Base-by-base conservation (phyloP, 2,888 invertebrate genomes). In the Sinopyrophorus schimmeli region DNA sequence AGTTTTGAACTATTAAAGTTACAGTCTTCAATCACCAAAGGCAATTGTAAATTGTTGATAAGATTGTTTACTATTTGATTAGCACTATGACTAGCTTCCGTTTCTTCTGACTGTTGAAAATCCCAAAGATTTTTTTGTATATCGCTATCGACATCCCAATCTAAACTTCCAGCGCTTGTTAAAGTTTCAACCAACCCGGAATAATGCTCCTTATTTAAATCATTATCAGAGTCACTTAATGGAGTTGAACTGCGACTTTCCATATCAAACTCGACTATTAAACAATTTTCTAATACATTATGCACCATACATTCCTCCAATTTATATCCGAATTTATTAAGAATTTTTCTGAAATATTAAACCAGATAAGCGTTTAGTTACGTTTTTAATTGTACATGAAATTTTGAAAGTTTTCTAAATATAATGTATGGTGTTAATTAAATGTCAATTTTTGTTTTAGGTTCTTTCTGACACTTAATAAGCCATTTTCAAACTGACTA, bases 271-370 rank as follows among this genome's bases (percentile, higher is more conserved):
- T 66, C 61, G 53, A 67, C 65, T 32, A 71, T 56, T 21, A 70
- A 66, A 54, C 72, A 73, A 31, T 43, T 34, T 44, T 54, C 51
- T 20, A 59, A 57, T 31, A 59, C 55, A 38, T 64, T 61, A 54
- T 55, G 52, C 11, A 61, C 54, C 6, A 54, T 26, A 53, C 72
- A 71, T 65, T 69, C 64, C 62, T 69, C 68, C 34, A 72, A 52
- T 49, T 53, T 55, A 48, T 67, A 71, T 18, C 64, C 61, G 20
- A 58, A 61, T 43, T 62, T 58, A 31, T 49, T 44, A 34, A 71
- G 59, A 37, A 71, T 50, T 26, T 54, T 57, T 32, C 71, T 71
- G 54, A 27, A 57, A 54, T 26, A 21, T 16, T 35, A 35, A 16
- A n/a, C n/a, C 28, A 23, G 7, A 18, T 32, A 40, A 27, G 6